Evolutionary conservation across 2,888 invertebrate species (phyloP), one percentile per base, ranked within the genome.

Genomic region (Ochropleura plecta): DNA sequence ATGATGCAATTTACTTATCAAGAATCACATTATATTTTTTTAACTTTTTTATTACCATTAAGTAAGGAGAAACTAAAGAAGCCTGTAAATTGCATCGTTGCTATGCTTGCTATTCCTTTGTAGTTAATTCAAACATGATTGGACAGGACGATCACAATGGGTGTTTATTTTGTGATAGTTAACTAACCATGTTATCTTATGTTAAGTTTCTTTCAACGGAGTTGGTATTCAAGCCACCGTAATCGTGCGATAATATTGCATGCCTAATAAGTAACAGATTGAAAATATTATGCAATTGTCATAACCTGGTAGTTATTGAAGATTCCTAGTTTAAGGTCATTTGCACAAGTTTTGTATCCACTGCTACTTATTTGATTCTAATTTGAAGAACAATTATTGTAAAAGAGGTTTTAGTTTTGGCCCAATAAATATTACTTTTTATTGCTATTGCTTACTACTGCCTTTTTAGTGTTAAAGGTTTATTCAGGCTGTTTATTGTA

Each of bases 1-100:
- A 76, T 81, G 77, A 55, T 49, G 44, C 49, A 49, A 60, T 46
- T 55, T 76, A 55, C 49, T n/a, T 63, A 80, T 55, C 46, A 44
- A 49, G 40, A 64, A 42, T 55, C 49, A 3, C 46, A 48, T 20
- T 5, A 10, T 62, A 20, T 20, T 76, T 12, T 62, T 46, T 62
- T 46, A 44, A 80, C 3, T 53, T 44, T 60, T 44, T 72, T 30
- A 30, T 59, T 44, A 30, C 14, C 20, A 18, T 44, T 40, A 44
- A n/a, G 8, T 12, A 40, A 42, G 40, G 14, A 8, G 71, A 55
- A 40, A n/a, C 53, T 46, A n/a, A 40, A 30, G 20, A 49, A 59
- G 44, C 5, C 57, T 48, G 40, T 60, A 48, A 16, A 65, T 20
- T 49, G 12, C 0, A 10, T 10, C 18, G 40, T 76, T 42, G 42